Percentiles rank a stretch among this genome's conserved stretches.
These are phyloP conservation scores for Dendrolimus punctatus DNA, from an alignment of 1,140 invertebrate species.

Conservation along the genomic window DNA sequence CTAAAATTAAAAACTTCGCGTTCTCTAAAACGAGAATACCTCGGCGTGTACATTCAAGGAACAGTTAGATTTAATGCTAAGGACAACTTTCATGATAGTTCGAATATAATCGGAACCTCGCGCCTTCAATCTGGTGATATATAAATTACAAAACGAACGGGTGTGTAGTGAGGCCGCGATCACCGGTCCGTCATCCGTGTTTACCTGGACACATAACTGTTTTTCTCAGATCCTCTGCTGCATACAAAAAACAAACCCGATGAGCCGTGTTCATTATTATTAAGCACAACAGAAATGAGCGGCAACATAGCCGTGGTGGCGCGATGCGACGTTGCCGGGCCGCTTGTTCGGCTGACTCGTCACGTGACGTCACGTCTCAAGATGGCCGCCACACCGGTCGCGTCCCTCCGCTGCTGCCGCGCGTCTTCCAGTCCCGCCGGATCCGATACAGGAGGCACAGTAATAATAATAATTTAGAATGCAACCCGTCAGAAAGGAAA, in stretches of 20 bases:
- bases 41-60: no score
- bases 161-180: constrained; percentile 6
- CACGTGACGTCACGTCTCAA: constrained; percentile 72
- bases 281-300: constrained; percentile 59
- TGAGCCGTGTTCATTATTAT: constrained; percentile 52
- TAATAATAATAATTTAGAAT: constrained; percentile 66
- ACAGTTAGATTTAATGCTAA: no score
- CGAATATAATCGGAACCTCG: no score
- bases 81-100: no score
- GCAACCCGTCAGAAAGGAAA: constrained; percentile 62
- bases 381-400: constrained; percentile 64
- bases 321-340: constrained; percentile 52
- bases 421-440: constrained; percentile 58
- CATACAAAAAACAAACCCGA: constrained; percentile 51
- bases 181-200: constrained; percentile 31
- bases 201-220: constrained; percentile 67
- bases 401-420: constrained; percentile 42
- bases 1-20: no score
- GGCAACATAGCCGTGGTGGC: constrained; percentile 36
- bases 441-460: constrained; percentile 45
- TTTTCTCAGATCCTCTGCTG: constrained; percentile 49
- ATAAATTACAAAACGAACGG: no score
- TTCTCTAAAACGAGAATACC: no score
- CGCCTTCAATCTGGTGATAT: no score
- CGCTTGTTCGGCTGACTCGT: constrained; percentile 64